A percentile compares a stretch with the other conserved stretches of the same genome.
Evolutionary conservation across 2,888 invertebrate genomes (phyloP).

Genomic region (Eupithecia pulchellata): DNA sequence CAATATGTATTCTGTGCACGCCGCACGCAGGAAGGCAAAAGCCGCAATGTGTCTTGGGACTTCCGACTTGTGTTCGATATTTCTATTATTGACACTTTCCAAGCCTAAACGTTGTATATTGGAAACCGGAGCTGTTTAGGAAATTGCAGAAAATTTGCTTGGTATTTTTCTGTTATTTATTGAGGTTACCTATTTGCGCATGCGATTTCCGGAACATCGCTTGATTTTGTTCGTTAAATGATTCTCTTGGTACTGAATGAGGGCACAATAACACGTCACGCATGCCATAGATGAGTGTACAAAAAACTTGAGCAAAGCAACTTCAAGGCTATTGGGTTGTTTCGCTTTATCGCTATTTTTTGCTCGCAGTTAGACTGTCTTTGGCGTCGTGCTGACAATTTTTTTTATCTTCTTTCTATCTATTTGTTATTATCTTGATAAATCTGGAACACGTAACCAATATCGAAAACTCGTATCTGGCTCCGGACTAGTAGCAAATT

Average conservation of each 20-base stretch:
- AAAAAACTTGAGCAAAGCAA: conserved; percentile 55
- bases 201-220: conserved; percentile 33
- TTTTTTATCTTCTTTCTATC: conserved; percentile 30
- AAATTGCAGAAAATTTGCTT: conserved; percentile 36
- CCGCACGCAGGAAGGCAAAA: conserved; percentile 71
- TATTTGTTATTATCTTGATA: conserved; percentile 16
- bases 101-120: conserved; percentile 53
- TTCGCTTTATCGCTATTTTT: conserved; percentile 56
- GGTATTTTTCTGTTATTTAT: conserved; percentile 30
- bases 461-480: conserved; percentile 50
- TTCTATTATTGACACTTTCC: conserved; percentile 69
- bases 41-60: conserved; percentile 73
- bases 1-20: conserved; percentile 72
- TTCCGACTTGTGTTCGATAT: conserved; percentile 75
- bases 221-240: conserved; percentile 34
- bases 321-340: conserved; percentile 55
- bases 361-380: conserved; percentile 45
- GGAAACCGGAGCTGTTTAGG: conserved; percentile 41
- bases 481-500: conserved; percentile 46
- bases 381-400: conserved; percentile 32
- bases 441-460: conserved; percentile 31
- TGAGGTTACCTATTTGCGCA: conserved; percentile 24
- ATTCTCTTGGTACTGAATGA: conserved; percentile 33
- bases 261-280: conserved; percentile 44
- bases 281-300: conserved; percentile 47